Percentiles rank a stretch among this genome's conserved stretches.
phyloP scores from a whole-genome alignment of 2,113 vertebrate genomes.

The Saccopteryx bilineata region DNA sequence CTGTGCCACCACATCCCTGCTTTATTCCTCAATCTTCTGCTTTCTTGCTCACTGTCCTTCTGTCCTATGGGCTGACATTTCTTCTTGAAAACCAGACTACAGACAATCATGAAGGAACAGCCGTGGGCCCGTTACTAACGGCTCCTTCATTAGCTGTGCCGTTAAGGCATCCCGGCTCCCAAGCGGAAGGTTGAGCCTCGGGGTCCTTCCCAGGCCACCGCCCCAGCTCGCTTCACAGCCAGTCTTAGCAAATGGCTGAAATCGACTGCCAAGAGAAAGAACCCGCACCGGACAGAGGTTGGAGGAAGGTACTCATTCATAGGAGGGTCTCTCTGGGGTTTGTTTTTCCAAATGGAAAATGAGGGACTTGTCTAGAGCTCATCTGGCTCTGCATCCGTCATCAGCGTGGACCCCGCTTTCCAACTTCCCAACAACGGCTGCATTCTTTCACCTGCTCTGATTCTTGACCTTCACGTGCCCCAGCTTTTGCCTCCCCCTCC shows the following conservation, averaged over 20 bases:
- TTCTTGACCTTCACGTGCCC: not conserved
- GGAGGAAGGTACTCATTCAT: rapidly evolving
- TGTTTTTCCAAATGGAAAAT: not conserved
- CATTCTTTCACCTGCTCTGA: not conserved
- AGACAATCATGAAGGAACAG: not conserved
- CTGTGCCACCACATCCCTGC: too few species aligned
- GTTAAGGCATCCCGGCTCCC: not conserved
- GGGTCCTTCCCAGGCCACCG: not conserved
- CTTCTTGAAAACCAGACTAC: constrained; percentile 1
- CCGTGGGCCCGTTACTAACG: not conserved
- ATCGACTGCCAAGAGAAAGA: not conserved
- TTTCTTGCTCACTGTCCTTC: not conserved
- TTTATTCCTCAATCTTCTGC: not conserved
- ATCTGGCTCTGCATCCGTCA: not conserved
- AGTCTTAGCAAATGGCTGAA: not conserved
- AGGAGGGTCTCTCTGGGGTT: not conserved
- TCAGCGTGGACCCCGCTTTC: not conserved
- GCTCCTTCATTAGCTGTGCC: rapidly evolving
- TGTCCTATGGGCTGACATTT: not conserved
- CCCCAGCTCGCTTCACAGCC: not conserved
- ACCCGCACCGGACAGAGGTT: too few species aligned
- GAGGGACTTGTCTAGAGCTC: not conserved
- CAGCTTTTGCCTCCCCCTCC: not conserved
- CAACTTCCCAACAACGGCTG: not conserved
- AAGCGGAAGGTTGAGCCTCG: not conserved